Conservation (phyloP, 2,113 vertebrate species). For the Probosciger aterrimus region DNA sequence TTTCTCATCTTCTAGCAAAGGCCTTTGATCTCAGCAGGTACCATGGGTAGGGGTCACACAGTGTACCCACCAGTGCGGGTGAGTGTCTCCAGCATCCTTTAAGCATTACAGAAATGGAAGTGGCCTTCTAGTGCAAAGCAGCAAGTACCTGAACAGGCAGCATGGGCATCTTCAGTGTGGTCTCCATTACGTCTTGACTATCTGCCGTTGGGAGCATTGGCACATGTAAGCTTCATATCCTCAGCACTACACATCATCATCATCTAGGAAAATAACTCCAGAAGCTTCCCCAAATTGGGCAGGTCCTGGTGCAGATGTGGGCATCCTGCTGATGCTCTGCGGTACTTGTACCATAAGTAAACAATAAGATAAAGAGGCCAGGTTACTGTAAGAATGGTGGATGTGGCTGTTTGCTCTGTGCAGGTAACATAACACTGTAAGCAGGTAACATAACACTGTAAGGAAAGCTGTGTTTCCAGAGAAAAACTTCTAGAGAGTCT, state of each 20-base stretch:
- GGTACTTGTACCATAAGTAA: not conserved
- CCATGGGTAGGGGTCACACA: not conserved
- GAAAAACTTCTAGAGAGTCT: not conserved
- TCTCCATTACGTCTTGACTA: conserved; percentile 29
- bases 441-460: not conserved
- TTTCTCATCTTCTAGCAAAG: not conserved
- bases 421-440: not conserved
- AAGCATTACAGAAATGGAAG: not conserved
- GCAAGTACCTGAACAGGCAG: conserved; percentile 22
- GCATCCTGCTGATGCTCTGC: not conserved
- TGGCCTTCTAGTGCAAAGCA: not conserved
- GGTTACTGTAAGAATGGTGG: not conserved
- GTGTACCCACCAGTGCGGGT: fast-evolving
- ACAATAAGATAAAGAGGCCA: not conserved
- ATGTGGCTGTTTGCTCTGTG: not conserved
- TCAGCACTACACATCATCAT: not conserved
- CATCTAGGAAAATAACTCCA: conserved; percentile 1
- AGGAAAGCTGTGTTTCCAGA: not conserved
- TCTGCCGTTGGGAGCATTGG: not conserved
- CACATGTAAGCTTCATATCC: not conserved
- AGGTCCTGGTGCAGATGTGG: not conserved
- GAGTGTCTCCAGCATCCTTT: not conserved
- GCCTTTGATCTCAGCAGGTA: not conserved
- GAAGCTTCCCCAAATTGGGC: conserved; percentile 25
- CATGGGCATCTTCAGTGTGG: not conserved